Percentiles rank a stretch among this genome's conserved stretches.
Evolutionary conservation across 2,113 vertebrate species (phyloP).

Genomic region (Oreochromis tanganicae): DNA sequence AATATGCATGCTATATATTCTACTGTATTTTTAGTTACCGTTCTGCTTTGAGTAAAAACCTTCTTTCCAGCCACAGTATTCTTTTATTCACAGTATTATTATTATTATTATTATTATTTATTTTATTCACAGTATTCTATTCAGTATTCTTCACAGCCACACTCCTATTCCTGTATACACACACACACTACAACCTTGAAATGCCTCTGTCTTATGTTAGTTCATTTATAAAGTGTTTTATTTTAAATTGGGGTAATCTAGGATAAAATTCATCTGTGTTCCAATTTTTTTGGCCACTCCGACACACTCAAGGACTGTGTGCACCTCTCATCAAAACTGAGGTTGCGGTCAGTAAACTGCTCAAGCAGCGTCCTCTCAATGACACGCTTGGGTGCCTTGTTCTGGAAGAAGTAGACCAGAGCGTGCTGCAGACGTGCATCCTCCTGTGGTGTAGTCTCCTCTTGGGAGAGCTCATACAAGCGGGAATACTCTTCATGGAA

Average conservation of each 20-base stretch:
- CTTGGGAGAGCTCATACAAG: slow-evolving; percentile 83
- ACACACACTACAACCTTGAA: background rate
- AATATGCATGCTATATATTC: background rate
- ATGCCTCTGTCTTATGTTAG: background rate
- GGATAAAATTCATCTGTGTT: background rate
- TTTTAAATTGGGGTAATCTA: background rate
- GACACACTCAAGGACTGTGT: background rate
- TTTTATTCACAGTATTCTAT: too few species aligned
- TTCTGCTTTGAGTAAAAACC: background rate
- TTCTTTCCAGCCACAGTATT: background rate
- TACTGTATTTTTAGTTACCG: background rate
- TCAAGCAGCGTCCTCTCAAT: slow-evolving; percentile 92
- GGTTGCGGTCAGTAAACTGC: slow-evolving; percentile 92
- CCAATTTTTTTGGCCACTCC: background rate
- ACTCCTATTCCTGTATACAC: background rate
- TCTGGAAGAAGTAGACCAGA: slow-evolving; percentile 92
- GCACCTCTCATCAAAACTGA: slow-evolving; percentile 94
- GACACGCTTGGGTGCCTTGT: slow-evolving; percentile 83
- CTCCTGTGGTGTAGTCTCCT: slow-evolving; percentile 78
- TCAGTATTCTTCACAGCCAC: background rate
- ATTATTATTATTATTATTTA: too few species aligned
- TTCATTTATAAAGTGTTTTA: background rate
- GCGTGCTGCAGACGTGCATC: slow-evolving; percentile 89
- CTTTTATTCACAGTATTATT: too few species aligned
- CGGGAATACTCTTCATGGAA: slow-evolving; percentile 94